A percentile compares a stretch with the other conserved stretches of the same genome.
Evolutionary conservation across 2,113 vertebrate genomes (phyloP).

Genomic region (Seriola aureovittata): DNA sequence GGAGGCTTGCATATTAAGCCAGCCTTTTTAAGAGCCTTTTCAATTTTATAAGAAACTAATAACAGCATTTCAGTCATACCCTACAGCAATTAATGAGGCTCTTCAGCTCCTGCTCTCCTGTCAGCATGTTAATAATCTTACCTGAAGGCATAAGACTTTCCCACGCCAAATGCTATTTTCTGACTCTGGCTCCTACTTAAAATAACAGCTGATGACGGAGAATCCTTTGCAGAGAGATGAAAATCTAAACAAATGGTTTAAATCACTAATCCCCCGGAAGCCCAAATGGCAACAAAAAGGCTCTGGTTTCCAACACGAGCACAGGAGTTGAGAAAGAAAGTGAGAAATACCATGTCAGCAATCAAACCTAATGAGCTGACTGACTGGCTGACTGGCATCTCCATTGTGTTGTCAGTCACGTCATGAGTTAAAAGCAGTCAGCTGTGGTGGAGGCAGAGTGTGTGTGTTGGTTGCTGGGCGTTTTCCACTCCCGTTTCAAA

Average conservation of each 20-base stretch:
- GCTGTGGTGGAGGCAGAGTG: slow-evolving; percentile 12
- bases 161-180: slow-evolving; percentile 53
- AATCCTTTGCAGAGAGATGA: slow-evolving; percentile 15
- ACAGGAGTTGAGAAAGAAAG: slow-evolving; percentile 17
- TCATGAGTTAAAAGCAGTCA: slow-evolving; percentile 43
- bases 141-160: slow-evolving; percentile 52
- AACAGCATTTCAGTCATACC: slow-evolving; percentile 41
- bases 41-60: slow-evolving; percentile 37
- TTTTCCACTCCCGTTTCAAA: slow-evolving; percentile 3
- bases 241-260: slow-evolving; percentile 52
- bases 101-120: slow-evolving; percentile 47
- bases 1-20: slow-evolving; percentile 6
- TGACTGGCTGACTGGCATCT: slow-evolving; percentile 51
- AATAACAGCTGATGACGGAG: slow-evolving; percentile 43
- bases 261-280: slow-evolving; percentile 52
- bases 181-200: slow-evolving; percentile 20
- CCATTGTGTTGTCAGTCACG: slow-evolving; percentile 54
- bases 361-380: slow-evolving; percentile 66
- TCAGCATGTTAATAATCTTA: slow-evolving; percentile 63
- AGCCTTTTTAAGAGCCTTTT: slow-evolving; percentile 37
- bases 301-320: slow-evolving; percentile 16
- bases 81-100: slow-evolving; percentile 63
- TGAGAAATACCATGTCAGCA: slow-evolving; percentile 51
- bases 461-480: neutral
- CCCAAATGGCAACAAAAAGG: slow-evolving; percentile 26